Evolutionary conservation across 1,140 invertebrate species (phyloP).

Genomic region (Bombus turneri): DNA sequence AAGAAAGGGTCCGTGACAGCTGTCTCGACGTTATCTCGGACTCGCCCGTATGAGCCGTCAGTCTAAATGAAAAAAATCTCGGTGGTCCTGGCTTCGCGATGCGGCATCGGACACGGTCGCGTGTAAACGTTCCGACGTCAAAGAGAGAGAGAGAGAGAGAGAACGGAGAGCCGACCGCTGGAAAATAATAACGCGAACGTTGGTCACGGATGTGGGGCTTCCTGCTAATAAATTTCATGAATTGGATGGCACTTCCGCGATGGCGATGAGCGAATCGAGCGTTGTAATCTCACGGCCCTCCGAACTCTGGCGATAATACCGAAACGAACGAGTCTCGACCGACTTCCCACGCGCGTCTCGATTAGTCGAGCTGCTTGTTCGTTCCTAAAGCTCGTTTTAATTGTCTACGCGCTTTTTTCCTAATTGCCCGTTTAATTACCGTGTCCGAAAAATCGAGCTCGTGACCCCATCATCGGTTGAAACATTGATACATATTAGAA

Average conservation of each 20-base stretch:
- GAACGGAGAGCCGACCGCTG: background rate
- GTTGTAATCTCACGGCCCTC: conserved; percentile 24
- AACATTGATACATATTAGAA: background rate
- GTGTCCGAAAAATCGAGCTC: conserved; percentile 19
- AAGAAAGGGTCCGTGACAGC: conserved; percentile 16
- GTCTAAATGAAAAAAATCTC: conserved; percentile 50
- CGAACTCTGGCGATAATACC: conserved; percentile 43
- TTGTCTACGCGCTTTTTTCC: conserved; percentile 42
- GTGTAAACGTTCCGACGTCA: conserved; percentile 13
- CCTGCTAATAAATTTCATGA: conserved; percentile 51
- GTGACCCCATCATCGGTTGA: background rate
- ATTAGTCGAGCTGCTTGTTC: conserved; percentile 35
- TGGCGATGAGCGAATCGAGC: conserved; percentile 9
- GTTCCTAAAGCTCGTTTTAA: conserved; percentile 58
- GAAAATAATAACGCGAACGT: conserved; percentile 33
- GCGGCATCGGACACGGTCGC: conserved; percentile 19
- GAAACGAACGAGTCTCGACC: conserved; percentile 50
- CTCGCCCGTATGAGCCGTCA: conserved; percentile 50
- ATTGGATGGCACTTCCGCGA: conserved; percentile 37
- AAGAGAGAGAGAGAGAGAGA: background rate
- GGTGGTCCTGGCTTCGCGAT: background rate
- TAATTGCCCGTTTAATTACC: conserved; percentile 47
- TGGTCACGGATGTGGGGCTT: conserved; percentile 35
- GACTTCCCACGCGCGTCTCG: conserved; percentile 66
- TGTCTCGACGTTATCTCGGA: conserved; percentile 16